Conservation (phyloP, 2,797 vertebrate species). For the Takifugu rubripes region DNA sequence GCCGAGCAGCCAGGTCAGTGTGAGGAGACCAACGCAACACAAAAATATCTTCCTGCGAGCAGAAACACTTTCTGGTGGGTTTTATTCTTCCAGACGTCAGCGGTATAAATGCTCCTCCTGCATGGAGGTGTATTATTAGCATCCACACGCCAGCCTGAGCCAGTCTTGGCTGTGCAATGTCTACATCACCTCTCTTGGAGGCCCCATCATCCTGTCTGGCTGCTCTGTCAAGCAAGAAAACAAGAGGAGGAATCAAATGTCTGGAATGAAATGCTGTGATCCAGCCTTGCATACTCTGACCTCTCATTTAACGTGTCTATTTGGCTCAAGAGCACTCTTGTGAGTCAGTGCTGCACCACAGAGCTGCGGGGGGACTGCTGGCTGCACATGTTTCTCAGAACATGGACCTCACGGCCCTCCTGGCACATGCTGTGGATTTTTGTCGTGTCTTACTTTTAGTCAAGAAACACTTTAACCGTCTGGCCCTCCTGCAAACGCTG, state of each 20-base stretch:
- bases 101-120: constrained; percentile 42
- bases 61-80: neutral
- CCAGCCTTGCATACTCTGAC: constrained; percentile 13
- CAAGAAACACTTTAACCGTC: too few relatives aligned
- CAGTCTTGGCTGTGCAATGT: constrained; percentile 7
- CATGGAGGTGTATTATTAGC: too few relatives aligned
- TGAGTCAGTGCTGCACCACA: neutral
- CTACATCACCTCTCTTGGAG: constrained; percentile 23
- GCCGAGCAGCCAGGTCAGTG: constrained; percentile 6
- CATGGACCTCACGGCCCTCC: too few relatives aligned
- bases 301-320: constrained; percentile 15
- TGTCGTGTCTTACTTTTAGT: too few relatives aligned
- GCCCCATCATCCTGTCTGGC: constrained; percentile 27
- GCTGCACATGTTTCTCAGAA: too few relatives aligned
- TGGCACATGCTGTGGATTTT: too few relatives aligned
- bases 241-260: constrained; percentile 28
- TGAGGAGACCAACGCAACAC: constrained; percentile 23
- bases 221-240: constrained; percentile 43
- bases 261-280: constrained; percentile 1
- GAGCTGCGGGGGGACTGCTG: too few relatives aligned
- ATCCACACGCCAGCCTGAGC: constrained; percentile 28
- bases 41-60: neutral
- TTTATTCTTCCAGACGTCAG: constrained; percentile 26
- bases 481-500: constrained; percentile 1
- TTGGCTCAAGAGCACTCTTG: neutral